Conservation (phyloP, 2,113 vertebrate genomes). For the Myocastor coypus region DNA sequence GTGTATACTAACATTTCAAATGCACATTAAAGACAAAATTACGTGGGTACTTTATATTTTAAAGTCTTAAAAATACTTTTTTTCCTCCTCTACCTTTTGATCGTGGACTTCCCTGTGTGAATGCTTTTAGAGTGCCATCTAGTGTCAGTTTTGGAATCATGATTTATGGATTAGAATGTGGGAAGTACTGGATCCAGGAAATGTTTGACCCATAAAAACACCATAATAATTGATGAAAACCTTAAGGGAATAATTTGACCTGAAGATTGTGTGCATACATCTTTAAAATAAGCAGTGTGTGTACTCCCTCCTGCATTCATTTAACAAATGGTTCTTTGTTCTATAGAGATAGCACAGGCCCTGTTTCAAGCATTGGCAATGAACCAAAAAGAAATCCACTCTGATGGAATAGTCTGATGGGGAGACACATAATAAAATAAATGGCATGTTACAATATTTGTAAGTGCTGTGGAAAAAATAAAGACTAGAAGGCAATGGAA, state of each 20-base stretch:
- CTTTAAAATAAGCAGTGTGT: constrained; percentile 33
- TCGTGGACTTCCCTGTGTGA: background rate
- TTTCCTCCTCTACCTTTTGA: background rate
- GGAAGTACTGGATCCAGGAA: constrained; percentile 7
- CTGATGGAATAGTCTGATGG: background rate
- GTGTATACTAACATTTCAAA: constrained; percentile 7
- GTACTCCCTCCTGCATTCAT: background rate
- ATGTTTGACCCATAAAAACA: constrained; percentile 22
- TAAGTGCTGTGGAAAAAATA: constrained; percentile 9
- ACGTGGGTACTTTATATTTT: background rate
- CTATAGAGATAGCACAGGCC: background rate
- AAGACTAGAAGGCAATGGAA: background rate
- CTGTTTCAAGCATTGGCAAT: background rate
- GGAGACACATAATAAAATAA: background rate
- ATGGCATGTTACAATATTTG: background rate
- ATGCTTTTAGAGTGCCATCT: constrained; percentile 84
- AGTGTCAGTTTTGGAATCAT: constrained; percentile 69
- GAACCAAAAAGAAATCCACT: background rate
- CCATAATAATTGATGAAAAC: constrained; percentile 38
- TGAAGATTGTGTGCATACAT: background rate
- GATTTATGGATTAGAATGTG: background rate
- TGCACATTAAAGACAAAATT: background rate
- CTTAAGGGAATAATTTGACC: constrained; percentile 47
- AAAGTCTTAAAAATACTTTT: background rate
- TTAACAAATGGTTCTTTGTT: background rate